Evolutionary conservation across 64 coral and sea anemone species (phyloP), one percentile per base, ranked within the genome.

Genomic region (Stichodactyla mertensii): DNA sequence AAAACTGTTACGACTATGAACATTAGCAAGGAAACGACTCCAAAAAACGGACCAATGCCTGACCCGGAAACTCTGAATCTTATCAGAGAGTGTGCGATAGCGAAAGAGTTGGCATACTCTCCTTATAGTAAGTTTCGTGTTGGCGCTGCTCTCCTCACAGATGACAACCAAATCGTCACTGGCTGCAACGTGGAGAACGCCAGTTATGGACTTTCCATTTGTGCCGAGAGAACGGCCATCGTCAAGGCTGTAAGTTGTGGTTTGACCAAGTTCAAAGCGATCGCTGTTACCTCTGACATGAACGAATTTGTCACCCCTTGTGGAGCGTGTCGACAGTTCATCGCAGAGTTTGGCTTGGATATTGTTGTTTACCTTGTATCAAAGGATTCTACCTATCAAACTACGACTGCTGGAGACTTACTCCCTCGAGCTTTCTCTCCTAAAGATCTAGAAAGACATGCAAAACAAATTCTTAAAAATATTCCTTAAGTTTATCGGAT

Each of bases 71-170:
- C 27, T 22, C 16, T 66, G 22, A 66, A 66, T 12, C 83, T 98
- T 57, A 85, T 92, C 64, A 54, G 79, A 60, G 80, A 92, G 85
- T 88, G 96, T 22, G 56, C 88, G 11, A 87, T 86, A 88, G 96
- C 96, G 6, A 98, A 95, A 83, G 92, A 98, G 57, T 84, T 88
- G 64, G 89, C 96, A 0, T 94, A 98, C 54, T 92, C 87, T 52
- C 96, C 96, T 18, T 98, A 98, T 64, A 98, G 96, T 79, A 94
- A 98, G n/a, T 98, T 98, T 92, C 95, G 92, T 87, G 95, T 98
- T 52, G 95, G 95, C 27, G 90, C 92, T 71, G 95, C 95, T 0
- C 66, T 98, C 11, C 45, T 98, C 52, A 89, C 92, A 10, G 82
- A 94, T 7, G 80, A 94, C 54, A 87, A 92, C 16, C 52, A 58